Conservation (phyloP, 35 echinoderm and acorn worm genomes). For the Lytechinus pictus region DNA sequence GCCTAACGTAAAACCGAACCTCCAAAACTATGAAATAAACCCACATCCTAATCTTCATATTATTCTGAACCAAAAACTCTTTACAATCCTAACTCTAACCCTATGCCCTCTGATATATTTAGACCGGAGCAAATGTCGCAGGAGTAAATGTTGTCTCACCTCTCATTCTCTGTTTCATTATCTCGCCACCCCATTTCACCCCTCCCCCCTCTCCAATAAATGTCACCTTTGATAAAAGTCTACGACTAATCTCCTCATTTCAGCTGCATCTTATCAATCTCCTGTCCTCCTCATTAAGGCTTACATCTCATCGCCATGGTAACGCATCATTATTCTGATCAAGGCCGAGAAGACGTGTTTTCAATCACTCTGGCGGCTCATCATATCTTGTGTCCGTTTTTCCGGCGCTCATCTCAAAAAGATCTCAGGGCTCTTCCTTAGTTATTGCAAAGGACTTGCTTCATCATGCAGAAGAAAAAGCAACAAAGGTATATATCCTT, state of each 20-base stretch:
- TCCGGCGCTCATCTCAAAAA: too few species aligned
- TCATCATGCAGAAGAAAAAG: background rate
- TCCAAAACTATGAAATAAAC: too few species aligned
- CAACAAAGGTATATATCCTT: background rate
- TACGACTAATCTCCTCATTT: background rate
- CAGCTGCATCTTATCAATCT: constrained; percentile 3
- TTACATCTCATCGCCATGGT: background rate
- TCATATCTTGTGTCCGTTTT: background rate
- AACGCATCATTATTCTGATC: background rate
- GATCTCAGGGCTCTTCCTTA: background rate
- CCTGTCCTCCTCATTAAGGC: background rate
- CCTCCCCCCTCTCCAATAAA: background rate
- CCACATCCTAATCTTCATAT: too few species aligned
- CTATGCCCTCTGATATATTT: too few species aligned
- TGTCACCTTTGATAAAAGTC: too few species aligned
- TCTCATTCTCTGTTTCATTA: background rate
- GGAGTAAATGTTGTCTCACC: background rate
- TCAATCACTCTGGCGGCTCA: background rate
- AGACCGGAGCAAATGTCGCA: too few species aligned
- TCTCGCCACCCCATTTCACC: background rate
- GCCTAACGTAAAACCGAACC: too few species aligned
- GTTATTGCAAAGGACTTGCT: background rate
- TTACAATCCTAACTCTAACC: too few species aligned
- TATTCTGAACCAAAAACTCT: too few species aligned
- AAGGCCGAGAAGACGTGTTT: background rate